A percentile compares a stretch with the other conserved stretches of the same genome.
Conservation (phyloP, 30 jellyfish, hydroid and myxozoan genomes). For the Cassiopea andromeda region DNA sequence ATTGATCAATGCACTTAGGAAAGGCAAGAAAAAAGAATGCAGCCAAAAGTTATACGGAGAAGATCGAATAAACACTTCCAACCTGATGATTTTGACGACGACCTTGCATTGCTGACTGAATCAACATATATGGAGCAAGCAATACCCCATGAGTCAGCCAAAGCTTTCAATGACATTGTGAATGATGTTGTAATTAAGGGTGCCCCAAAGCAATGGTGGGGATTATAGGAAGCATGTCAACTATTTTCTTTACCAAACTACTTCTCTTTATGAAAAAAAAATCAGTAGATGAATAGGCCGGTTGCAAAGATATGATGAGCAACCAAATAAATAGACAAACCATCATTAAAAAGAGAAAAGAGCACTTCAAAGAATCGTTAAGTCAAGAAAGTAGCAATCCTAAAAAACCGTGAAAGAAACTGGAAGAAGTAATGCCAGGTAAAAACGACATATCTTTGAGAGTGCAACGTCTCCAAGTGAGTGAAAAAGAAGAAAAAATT, state of each 20-base stretch:
- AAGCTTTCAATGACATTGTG: neutral
- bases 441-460: neutral
- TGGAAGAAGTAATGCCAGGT: neutral
- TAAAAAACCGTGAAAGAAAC: neutral
- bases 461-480: neutral
- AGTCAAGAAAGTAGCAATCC: neutral
- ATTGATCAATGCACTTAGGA: too few relatives aligned
- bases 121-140: neutral
- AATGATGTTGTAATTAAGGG: neutral
- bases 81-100: too few relatives aligned
- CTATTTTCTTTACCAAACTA: neutral
- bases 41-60: too few relatives aligned
- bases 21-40: too few relatives aligned
- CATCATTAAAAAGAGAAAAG: neutral
- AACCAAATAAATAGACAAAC: neutral
- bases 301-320: neutral
- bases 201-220: neutral
- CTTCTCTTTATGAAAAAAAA: neutral
- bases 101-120: neutral
- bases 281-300: neutral
- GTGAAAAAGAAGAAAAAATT: neutral
- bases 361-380: neutral
- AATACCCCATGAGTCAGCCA: neutral
- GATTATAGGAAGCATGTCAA: neutral
- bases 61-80: too few relatives aligned